Conservation (phyloP, 2,888 invertebrate species). For the Phragmatobia fuliginosa region DNA sequence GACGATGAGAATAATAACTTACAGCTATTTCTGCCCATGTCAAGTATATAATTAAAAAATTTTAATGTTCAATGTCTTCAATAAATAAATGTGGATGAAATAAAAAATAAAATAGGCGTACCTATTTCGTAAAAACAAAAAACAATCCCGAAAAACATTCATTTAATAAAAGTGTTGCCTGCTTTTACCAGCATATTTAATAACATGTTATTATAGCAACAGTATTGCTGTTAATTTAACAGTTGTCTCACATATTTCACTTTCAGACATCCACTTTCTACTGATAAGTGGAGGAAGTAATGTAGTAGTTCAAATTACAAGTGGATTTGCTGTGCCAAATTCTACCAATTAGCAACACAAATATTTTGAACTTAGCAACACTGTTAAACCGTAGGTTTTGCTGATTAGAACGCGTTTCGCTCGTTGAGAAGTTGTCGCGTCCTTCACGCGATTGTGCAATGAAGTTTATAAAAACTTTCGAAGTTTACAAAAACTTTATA, state of each 20-base stretch:
- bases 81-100: too few relatives aligned
- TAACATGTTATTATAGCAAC: neutral
- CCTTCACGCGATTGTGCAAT: conserved; percentile 73
- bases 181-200: neutral
- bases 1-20: too few relatives aligned
- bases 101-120: too few relatives aligned
- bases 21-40: too few relatives aligned
- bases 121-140: too few relatives aligned
- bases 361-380: conserved; percentile 13
- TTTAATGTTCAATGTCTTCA: too few relatives aligned
- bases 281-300: neutral
- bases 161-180: neutral
- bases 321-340: neutral
- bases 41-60: too few relatives aligned
- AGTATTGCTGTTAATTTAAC: neutral
- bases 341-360: neutral
- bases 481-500: conserved; percentile 66
- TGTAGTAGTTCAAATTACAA: neutral
- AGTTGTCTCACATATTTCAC: conserved; percentile 16
- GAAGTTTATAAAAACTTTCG: conserved; percentile 72
- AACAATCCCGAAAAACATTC: too few relatives aligned
- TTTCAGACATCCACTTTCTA: neutral
- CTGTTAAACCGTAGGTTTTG: conserved; percentile 34
- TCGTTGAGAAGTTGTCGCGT: conserved; percentile 57
- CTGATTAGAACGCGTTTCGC: conserved; percentile 40